Base-by-base conservation (phyloP, 92 coral and sea anemone species). In the Paramuricea clavata region DNA sequence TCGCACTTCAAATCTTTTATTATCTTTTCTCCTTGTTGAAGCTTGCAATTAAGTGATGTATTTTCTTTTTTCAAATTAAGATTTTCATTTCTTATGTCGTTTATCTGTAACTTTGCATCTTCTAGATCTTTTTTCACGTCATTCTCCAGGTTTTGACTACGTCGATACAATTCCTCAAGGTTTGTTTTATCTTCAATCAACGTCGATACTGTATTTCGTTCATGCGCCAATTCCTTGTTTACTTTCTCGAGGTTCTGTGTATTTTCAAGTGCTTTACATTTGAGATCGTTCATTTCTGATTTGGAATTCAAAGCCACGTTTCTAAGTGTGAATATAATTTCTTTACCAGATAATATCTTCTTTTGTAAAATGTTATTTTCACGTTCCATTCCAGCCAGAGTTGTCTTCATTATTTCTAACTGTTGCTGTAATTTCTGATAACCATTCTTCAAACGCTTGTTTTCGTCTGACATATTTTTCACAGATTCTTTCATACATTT, bases 131-230 rank as follows among this genome's bases (percentile, higher is more conserved):
- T 74, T 44, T 34, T 62, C 21, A 74, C 15, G 34, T 44, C 30
- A 19, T 0, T 49, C 34, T 74, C 81, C 22, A 30, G n/a, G 57
- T 41, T 50, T 74, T 74, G 81, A 74, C 59, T 22, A 22, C 44
- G 41, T 41, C 11, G 59, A 74, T 74, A 74, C 33, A 74, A 50
- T 28, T 74, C 61, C 26, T 74, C 59, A 50, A 74, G 81, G 35
- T 74, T 74, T 41, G 57, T 41, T 44, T 74, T 74, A 50, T 74
- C 81, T 47, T 49, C 81, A 43, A 28, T 15, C 21, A 74, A 27
- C 39, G 43, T 6, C 33, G 36, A 6, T 30, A 74, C 59, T 23
- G 35, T 74, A 25, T 13, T 42, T 43, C 19, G 41, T 32, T 74
- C 39, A 11, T 41, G 59, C 25, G 43, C 61, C 30, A 74, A 44